Percentiles rank a stretch among this genome's conserved stretches.
These are phyloP conservation scores for Peromyscus melanophrys DNA, from an alignment of 2,797 vertebrate genomes.

Conservation along the genomic window DNA sequence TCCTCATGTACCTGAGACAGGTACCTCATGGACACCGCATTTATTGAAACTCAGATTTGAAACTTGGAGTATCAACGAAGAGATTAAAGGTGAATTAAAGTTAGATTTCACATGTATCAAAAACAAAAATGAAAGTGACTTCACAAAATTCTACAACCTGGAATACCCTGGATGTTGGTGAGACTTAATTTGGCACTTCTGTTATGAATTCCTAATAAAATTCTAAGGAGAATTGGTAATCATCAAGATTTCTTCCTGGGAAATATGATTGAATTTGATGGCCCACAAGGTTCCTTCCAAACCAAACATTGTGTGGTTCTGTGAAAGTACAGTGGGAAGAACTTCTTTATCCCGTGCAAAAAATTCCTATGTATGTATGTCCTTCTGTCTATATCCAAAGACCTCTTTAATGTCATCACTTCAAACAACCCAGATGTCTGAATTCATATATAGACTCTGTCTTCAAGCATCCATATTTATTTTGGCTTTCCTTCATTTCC, in stretches of 20 bases:
- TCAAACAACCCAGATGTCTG: not conserved
- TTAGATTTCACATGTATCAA: not conserved
- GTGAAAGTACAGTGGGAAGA: not conserved
- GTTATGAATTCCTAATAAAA: conserved; percentile 38
- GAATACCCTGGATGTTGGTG: not conserved
- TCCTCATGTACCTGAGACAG: not conserved
- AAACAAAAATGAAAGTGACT: conserved; percentile 51
- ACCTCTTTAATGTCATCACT: conserved; percentile 43
- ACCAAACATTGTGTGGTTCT: not conserved
- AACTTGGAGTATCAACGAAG: not conserved
- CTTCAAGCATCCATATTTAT: conserved; percentile 43
- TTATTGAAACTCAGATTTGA: conserved; percentile 21
- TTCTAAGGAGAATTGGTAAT: not conserved
- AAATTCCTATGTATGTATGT: not conserved
- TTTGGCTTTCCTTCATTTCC: conserved; percentile 63
- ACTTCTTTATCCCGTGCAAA: not conserved
- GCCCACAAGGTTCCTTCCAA: not conserved
- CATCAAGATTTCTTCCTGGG: not conserved
- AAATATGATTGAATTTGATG: not conserved
- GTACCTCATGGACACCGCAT: not conserved
- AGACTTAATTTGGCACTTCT: conserved; percentile 14
- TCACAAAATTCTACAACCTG: conserved; percentile 21
- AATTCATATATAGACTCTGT: conserved; percentile 33
- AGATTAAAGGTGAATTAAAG: conserved; percentile 37
- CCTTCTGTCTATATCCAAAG: conserved; percentile 35